Evolutionary conservation across 2,797 vertebrate species (phyloP), one percentile per base, ranked within the genome.

Genomic region (Hafferia zeledoni): DNA sequence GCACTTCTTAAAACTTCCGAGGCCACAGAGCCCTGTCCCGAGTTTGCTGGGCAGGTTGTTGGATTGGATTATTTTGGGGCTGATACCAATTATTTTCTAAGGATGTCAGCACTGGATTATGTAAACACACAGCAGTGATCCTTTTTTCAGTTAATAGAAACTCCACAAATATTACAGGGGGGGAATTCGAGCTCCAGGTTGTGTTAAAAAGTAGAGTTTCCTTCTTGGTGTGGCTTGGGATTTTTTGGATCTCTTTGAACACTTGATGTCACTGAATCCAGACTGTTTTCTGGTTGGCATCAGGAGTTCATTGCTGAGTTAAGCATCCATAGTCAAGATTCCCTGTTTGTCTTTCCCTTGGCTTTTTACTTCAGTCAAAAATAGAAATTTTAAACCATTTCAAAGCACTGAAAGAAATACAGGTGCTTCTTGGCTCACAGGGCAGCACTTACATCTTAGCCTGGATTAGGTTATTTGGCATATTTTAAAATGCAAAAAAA

Each of bases 1-100:
- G 78, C 63, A 63, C 35, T 89, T 80, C 41, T 71, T 56, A 43
- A 78, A 90, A 94, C 93, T 96, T 95, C 94, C 82, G n/a, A 70
- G 95, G 84, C 94, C 70, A 94, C 95, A 88, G 82, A 94, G 65
- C 2, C 1, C 39, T 68, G 43, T 53, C 61, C 84, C 46, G 20
- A 14, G 31, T 83, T 55, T 53, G 49, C 28, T 63, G 80, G 87
- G 67, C 27, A 6, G 11, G 25, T 70, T 50, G 22, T n/a, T 64
- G 7, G 14, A 49, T 27, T 75, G 74, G 39, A 17, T 41, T 49
- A 6, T 24, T 55, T 76, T 56, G 3, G 49, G 72, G 46, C 22
- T 41, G 31, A 24, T 41, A 28, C 6, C 46, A 22, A 10, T 77
- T 41, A 13, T 57, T 94, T 30, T 6, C 10, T 10, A 13, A 43